These are phyloP conservation scores for Sapayoa aenigma DNA, from an alignment of 2,113 vertebrate species.

Conservation along the genomic window DNA sequence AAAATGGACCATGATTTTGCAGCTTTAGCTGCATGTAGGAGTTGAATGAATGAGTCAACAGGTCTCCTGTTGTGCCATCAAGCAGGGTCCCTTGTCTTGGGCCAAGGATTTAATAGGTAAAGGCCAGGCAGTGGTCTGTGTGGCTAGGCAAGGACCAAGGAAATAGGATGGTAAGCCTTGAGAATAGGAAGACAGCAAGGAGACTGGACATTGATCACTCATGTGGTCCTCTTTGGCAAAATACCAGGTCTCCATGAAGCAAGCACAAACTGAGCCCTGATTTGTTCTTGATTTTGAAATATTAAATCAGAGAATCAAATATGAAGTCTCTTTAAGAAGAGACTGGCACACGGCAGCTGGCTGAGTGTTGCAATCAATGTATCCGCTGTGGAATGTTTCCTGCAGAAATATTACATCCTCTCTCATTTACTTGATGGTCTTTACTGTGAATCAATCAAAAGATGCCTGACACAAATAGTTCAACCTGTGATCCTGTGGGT, in stretches of 20 bases:
- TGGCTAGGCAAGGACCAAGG: background rate
- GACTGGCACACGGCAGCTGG: constrained; percentile 14
- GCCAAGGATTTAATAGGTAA: background rate
- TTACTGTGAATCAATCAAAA: constrained; percentile 60
- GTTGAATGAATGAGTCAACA: background rate
- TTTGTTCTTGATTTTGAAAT: background rate
- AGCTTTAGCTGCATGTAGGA: background rate
- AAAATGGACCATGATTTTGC: background rate
- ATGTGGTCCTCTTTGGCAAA: background rate
- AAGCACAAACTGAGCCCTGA: background rate
- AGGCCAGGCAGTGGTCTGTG: background rate
- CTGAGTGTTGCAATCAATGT: constrained; percentile 48
- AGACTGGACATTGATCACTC: background rate
- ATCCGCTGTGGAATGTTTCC: constrained; percentile 52
- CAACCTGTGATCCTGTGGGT: constrained; percentile 6
- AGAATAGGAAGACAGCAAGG: background rate
- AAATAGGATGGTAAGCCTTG: fast-evolving
- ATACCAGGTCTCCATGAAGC: background rate
- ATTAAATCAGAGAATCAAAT: constrained; percentile 28
- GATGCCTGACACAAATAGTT: background rate
- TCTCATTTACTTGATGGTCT: constrained; percentile 62
- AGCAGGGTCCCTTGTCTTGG: background rate
- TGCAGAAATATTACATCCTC: constrained; percentile 65
- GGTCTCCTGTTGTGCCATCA: background rate
- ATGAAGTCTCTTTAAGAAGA: constrained; percentile 6